Conservation (phyloP, 2,113 vertebrate genomes). For the Beaufortia kweichowensis region DNA sequence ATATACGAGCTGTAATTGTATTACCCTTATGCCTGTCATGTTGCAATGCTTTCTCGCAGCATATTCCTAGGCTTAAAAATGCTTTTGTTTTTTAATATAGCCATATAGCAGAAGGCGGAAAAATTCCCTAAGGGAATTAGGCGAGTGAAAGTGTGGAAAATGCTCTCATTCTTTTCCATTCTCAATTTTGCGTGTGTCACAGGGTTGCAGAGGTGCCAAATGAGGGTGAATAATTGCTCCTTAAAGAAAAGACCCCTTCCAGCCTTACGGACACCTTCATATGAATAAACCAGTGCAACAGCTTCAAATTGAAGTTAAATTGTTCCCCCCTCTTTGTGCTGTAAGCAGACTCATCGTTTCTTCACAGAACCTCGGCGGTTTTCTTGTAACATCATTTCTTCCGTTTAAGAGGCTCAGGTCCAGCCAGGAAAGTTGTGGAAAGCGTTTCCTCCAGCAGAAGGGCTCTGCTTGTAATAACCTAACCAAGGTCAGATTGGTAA, state of each 20-base stretch:
- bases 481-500: slow-evolving; percentile 72
- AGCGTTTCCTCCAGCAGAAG: slow-evolving; percentile 32
- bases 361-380: slow-evolving; percentile 21
- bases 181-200: slow-evolving; percentile 54
- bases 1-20: slow-evolving; percentile 24
- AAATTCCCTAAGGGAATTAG: slow-evolving; percentile 39
- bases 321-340: slow-evolving; percentile 20
- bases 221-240: slow-evolving; percentile 58
- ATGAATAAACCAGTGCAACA: slow-evolving; percentile 45
- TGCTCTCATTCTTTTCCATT: slow-evolving; percentile 42
- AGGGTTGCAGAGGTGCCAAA: slow-evolving; percentile 46
- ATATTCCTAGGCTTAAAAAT: slow-evolving; percentile 35
- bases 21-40: slow-evolving; percentile 41
- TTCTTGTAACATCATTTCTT: slow-evolving; percentile 11
- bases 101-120: slow-evolving; percentile 32
- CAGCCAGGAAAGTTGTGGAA: slow-evolving; percentile 31
- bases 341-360: slow-evolving; percentile 22
- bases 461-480: slow-evolving; percentile 43
- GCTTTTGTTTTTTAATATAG: slow-evolving; percentile 42
- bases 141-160: slow-evolving; percentile 45
- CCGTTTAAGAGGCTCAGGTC: not conserved
- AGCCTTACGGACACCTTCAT: slow-evolving; percentile 33
- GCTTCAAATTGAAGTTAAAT: slow-evolving; percentile 44
- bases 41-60: slow-evolving; percentile 39
- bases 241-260: slow-evolving; percentile 51